Base-by-base conservation (phyloP, 1,140 invertebrate species). In the Ceratoteleas bidentatus region DNA sequence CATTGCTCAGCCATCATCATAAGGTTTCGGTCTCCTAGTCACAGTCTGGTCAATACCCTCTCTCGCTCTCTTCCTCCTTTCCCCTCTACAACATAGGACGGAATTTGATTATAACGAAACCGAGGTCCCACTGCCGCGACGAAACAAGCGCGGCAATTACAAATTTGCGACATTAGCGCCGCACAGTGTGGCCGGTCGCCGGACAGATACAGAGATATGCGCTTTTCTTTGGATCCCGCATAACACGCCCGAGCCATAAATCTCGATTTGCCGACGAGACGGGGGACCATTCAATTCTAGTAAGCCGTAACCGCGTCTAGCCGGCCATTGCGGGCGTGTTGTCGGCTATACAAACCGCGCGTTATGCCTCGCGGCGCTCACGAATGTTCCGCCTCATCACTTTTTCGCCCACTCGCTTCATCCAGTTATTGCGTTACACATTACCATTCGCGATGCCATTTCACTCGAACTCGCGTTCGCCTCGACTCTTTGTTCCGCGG, bases 261-360 rank as follows among this genome's bases (percentile, higher is more conserved):
- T 88, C 87, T 87, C 81, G 86, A 88, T 88, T 88, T 88, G 84
- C 84, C 85, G 81, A 24, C 64, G 77, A 79, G 85, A 87, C 81
- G 72, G 72, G 61, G 84, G 78, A 88, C 86, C 79, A 85, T 87
- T 88, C 86, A 81, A 87, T 88, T 87, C 84, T 80, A 83, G 81
- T 87, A 83, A 84, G 80, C 85, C 58, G 57, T 65, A 70, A 83
- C 61, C 72, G 77, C 64, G 11, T 24, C 9, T 52, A 34, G 38
- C 45, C 32, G 14, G 34, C 24, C 24, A 24, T 57, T 45, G 11
- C 53, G 40, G 58, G 61, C 45, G 43, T 49, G 57, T 75, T 66
- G 16, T 24, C 38, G 50, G 32, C 16, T 65, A 32, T 58, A 60
- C 43, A 68, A 75, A 54, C 52, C 43, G 43, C 45, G 50, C 53